Base-by-base conservation (phyloP, 2,797 vertebrate genomes). In the Heterohyrax brucei region DNA sequence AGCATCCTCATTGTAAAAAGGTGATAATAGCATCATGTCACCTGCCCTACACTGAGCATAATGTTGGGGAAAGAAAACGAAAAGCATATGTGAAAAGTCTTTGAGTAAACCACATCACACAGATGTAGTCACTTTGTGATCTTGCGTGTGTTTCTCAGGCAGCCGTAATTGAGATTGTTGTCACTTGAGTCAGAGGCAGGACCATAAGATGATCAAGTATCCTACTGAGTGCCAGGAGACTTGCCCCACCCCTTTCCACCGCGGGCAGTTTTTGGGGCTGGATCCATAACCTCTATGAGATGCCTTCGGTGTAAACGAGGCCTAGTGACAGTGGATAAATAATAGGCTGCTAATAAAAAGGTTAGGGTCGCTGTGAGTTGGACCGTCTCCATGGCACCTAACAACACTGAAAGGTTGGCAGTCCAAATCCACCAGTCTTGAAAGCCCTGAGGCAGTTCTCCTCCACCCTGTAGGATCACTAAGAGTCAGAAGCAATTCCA, bases 51-150 rank as follows among this genome's bases (percentile, higher is more conserved):
- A 3, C 19, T 2, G 1, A 39, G 30, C 48, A 10, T 8, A 68
- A 10, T 1, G 0, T 6, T 9, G 16, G 72, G 73, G 80, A 68
- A 64, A 61, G 62, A 85, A 78, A 83, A n/a, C 14, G 53, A 68
- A 30, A 82, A 56, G 0, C 10, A 0, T 0, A 2, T 14, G 4
- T 78, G 72, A 48, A 62, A 75, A 76, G 66, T 46, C 89, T 76
- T 72, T 7, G 30, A 30, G 6, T 7, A 18, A 48, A 24, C 13
- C 4, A 26, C n/a, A 13, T 21, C 16, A 0, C 4, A 2, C 66
- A 30, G 62, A 19, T 3, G 68, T 19, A 44, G 8, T n/a, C 59
- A 22, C 30, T 13, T 28, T 1, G 0, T 28, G 18, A 0, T 66
- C 92, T 24, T 19, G 5, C 56, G 1, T 2, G 0, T 19, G 53